Conservation (phyloP, 2,888 invertebrate genomes). For the Nudaria mundana region DNA sequence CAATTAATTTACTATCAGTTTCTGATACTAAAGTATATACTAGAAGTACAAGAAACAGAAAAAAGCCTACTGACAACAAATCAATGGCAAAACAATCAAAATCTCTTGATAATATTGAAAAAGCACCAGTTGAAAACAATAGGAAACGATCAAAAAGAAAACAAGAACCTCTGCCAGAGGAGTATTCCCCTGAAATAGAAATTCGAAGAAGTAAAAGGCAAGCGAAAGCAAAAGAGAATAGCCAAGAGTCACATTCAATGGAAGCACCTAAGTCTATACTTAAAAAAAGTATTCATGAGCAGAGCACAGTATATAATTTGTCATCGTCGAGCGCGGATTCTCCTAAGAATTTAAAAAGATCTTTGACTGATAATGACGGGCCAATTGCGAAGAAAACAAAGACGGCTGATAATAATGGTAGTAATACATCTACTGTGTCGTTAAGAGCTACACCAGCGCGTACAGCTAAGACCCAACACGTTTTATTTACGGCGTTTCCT, state of each 20-base stretch:
- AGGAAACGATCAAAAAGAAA: slow-evolving; percentile 14
- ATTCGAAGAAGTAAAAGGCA: slow-evolving; percentile 57
- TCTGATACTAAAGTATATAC: slow-evolving; percentile 13
- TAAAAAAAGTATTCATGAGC: slow-evolving; percentile 39
- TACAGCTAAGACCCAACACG: slow-evolving; percentile 43
- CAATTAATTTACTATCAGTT: slow-evolving; percentile 9
- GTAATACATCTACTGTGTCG: slow-evolving; percentile 22
- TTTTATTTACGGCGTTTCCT: slow-evolving; percentile 66
- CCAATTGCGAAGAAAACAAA: slow-evolving; percentile 49
- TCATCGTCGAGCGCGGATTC: slow-evolving; percentile 52
- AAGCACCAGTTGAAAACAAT: slow-evolving; percentile 12
- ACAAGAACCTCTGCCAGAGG: slow-evolving; percentile 16
- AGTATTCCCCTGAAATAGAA: slow-evolving; percentile 34
- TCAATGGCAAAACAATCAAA: slow-evolving; percentile 6
- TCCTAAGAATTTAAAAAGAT: slow-evolving; percentile 44
- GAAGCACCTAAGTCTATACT: slow-evolving; percentile 32
- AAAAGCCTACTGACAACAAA: slow-evolving; percentile 34
- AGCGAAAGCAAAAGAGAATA: slow-evolving; percentile 35
- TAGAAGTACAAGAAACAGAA: slow-evolving; percentile 33
- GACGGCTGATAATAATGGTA: slow-evolving; percentile 16
- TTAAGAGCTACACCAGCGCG: slow-evolving; percentile 45
- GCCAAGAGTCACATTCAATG: slow-evolving; percentile 19
- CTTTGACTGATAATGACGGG: slow-evolving; percentile 30
- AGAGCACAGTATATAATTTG: slow-evolving; percentile 55
- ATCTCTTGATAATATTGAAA: slow-evolving; percentile 19